Conservation (phyloP, 2,797 vertebrate species). For the Malacoctenus gilli region DNA sequence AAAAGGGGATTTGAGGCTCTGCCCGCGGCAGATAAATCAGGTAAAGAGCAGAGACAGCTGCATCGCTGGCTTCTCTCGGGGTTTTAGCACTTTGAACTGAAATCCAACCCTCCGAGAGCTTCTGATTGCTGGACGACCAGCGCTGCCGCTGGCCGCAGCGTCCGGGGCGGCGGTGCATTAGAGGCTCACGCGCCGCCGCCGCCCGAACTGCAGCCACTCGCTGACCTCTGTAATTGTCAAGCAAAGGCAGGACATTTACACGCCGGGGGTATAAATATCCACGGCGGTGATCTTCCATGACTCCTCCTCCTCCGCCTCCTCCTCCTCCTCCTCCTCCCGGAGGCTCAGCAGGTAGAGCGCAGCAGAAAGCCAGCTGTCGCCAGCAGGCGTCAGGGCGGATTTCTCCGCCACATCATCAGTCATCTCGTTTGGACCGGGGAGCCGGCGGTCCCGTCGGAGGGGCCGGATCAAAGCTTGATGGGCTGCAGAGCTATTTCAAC, state of each 20-base stretch:
- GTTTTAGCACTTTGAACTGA: conserved; percentile 57
- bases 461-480: conserved; percentile 19
- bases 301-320: too few relatives aligned
- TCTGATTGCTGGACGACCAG: conserved; percentile 51
- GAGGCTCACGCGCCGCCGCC: conserved; percentile 16
- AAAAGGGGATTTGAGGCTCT: not conserved
- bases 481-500: conserved; percentile 17
- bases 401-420: conserved; percentile 62
- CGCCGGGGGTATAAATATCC: conserved; percentile 66
- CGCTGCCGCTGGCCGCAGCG: conserved; percentile 43
- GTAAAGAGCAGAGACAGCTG: conserved; percentile 67
- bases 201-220: conserved; percentile 48
- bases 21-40: conserved; percentile 29
- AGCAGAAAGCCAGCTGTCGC: conserved; percentile 67
- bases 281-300: conserved; percentile 57
- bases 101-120: conserved; percentile 61
- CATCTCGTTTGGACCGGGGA: conserved; percentile 48
- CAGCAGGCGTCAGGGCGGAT: conserved; percentile 53
- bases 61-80: conserved; percentile 26
- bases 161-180: conserved; percentile 14
- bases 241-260: conserved; percentile 54
- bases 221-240: conserved; percentile 67
- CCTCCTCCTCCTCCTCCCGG: too few relatives aligned
- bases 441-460: conserved; percentile 5
- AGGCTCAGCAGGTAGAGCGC: conserved; percentile 69